phyloP scores from a whole-genome alignment of 2,888 invertebrate species.

The Diarsia mendica region DNA sequence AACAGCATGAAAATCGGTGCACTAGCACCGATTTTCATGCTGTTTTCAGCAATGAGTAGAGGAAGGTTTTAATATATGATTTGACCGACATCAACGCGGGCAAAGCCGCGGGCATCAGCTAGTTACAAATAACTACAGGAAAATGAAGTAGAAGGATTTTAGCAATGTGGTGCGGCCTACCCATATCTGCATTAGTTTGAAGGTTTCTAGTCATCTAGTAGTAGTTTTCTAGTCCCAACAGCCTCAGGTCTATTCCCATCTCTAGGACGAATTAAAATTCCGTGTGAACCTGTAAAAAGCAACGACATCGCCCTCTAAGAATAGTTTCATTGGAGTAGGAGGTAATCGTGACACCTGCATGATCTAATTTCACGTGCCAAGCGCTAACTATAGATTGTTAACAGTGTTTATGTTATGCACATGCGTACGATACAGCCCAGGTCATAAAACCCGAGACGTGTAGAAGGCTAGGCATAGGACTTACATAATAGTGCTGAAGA shows the following conservation, averaged over 20 bases:
- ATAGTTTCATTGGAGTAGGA: constrained; percentile 57
- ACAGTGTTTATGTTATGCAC: constrained; percentile 57
- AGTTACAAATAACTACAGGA: not conserved
- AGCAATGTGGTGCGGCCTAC: not conserved
- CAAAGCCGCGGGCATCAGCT: no score
- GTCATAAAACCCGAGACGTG: constrained; percentile 32
- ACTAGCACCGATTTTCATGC: no score
- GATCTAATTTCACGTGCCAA: constrained; percentile 74
- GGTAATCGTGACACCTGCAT: constrained; percentile 68
- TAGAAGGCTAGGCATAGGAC: constrained; percentile 37
- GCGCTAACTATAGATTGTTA: constrained; percentile 54
- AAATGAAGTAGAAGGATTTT: not conserved
- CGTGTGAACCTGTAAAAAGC: constrained; percentile 35
- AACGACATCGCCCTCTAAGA: constrained; percentile 61
- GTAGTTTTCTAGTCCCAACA: not conserved
- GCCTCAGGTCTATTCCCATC: not conserved
- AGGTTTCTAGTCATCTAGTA: no score
- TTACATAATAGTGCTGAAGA: not conserved
- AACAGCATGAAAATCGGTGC: no score
- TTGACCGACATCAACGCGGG: no score
- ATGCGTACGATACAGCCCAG: constrained; percentile 58
- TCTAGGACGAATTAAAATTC: constrained; percentile 16
- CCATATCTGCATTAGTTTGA: not conserved
- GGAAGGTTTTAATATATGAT: no score
- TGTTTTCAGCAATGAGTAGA: no score